These are phyloP conservation scores for Cryptophagus acutangulus DNA, from an alignment of 2,888 invertebrate genomes.

Conservation along the genomic window DNA sequence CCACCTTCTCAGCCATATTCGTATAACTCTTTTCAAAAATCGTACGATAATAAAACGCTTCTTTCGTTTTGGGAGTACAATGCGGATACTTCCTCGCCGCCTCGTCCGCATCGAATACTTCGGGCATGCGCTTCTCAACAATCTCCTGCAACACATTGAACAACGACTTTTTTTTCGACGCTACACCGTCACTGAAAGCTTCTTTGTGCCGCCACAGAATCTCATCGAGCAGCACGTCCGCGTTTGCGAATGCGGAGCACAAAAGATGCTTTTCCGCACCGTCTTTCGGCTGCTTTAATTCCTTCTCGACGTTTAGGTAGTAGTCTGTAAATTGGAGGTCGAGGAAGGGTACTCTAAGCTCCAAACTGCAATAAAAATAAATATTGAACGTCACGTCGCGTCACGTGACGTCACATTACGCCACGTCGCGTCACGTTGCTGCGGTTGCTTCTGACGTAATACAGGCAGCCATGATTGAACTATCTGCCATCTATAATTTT, in stretches of 20 bases:
- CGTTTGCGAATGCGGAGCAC: slow-evolving; percentile 74
- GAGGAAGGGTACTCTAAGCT: slow-evolving; percentile 84
- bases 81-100: slow-evolving; percentile 59
- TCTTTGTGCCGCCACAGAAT: slow-evolving; percentile 95
- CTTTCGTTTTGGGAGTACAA: slow-evolving; percentile 69
- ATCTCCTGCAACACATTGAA: slow-evolving; percentile 66
- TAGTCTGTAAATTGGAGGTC: slow-evolving; percentile 82
- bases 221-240: slow-evolving; percentile 69
- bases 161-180: slow-evolving; percentile 66
- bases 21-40: slow-evolving; percentile 63
- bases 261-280: slow-evolving; percentile 82
- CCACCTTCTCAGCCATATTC: slow-evolving; percentile 55
- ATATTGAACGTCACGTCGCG: too few species aligned
- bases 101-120: slow-evolving; percentile 52
- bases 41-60: slow-evolving; percentile 70
- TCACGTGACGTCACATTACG: too few species aligned
- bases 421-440: too few species aligned
- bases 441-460: too few species aligned
- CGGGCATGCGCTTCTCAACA: slow-evolving; percentile 60
- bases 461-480: too few species aligned
- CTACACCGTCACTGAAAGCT: slow-evolving; percentile 78
- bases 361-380: too few species aligned
- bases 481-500: too few species aligned
- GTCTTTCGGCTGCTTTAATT: slow-evolving; percentile 66
- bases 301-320: slow-evolving; percentile 66